phyloP scores from a whole-genome alignment of 2,113 vertebrate species.

The Theristicus caerulescens region DNA sequence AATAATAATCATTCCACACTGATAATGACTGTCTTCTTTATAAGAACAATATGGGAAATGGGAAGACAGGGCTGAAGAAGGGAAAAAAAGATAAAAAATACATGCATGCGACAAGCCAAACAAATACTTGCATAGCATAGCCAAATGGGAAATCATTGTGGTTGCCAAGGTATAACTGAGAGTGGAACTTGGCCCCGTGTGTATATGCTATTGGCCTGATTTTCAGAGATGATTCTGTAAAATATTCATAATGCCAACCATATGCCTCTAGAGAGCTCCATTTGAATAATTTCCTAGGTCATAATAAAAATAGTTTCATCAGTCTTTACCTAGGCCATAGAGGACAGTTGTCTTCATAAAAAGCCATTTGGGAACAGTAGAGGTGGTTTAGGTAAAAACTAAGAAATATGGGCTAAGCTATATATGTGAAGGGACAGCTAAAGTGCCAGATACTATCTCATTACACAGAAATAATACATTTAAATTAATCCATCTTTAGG shows the following conservation, averaged over 20 bases:
- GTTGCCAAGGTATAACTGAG: conserved; percentile 35
- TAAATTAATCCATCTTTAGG: neutral
- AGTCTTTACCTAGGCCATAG: conserved; percentile 19
- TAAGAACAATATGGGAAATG: neutral
- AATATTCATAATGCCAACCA: conserved; percentile 69
- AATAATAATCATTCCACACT: neutral
- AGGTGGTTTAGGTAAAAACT: neutral
- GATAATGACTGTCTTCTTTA: neutral
- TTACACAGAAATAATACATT: neutral
- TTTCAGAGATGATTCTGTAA: conserved; percentile 62
- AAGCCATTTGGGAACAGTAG: neutral
- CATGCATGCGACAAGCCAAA: neutral
- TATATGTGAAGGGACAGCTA: neutral
- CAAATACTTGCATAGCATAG: conserved; percentile 11
- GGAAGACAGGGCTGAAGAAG: neutral
- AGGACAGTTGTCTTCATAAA: conserved; percentile 17
- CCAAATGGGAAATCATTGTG: conserved; percentile 49
- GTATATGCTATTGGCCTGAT: conserved; percentile 55
- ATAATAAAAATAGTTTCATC: conserved; percentile 53
- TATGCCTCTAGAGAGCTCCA: conserved; percentile 30
- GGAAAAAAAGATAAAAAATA: neutral
- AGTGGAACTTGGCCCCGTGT: conserved; percentile 22
- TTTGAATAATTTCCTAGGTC: conserved; percentile 62
- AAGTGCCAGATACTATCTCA: neutral
- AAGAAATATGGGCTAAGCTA: neutral